Evolutionary conservation across 2,113 vertebrate species (phyloP).

Genomic region (rabbit (Oryctolagus cuniculus)): mOryCun1.1 NC_091433.1:53640001-53640500

Average conservation of each 20-base stretch:
- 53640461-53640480: not conserved
- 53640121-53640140: constrained; percentile 25
- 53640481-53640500: not conserved
- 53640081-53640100: not conserved
- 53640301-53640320: constrained; percentile 75
- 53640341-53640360: constrained; percentile 52
- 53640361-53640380: constrained; percentile 28
- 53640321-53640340: constrained; percentile 72
- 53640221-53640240: constrained; percentile 79
- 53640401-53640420: constrained; percentile 53
- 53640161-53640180: not conserved
- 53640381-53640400: not conserved
- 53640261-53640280: constrained; percentile 79
- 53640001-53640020: not conserved
- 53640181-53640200: constrained; percentile 33
- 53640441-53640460: not conserved
- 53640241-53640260: constrained; percentile 69
- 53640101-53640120: not conserved
- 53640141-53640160: constrained; percentile 71
- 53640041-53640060: constrained; percentile 46
- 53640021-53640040: not conserved
- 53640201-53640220: constrained; percentile 76
- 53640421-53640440: not conserved
- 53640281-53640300: constrained; percentile 77
- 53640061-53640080: not conserved